Evolutionary conservation across 2,797 vertebrate species (phyloP).

Genomic region (Micrastur ruficollis): DNA sequence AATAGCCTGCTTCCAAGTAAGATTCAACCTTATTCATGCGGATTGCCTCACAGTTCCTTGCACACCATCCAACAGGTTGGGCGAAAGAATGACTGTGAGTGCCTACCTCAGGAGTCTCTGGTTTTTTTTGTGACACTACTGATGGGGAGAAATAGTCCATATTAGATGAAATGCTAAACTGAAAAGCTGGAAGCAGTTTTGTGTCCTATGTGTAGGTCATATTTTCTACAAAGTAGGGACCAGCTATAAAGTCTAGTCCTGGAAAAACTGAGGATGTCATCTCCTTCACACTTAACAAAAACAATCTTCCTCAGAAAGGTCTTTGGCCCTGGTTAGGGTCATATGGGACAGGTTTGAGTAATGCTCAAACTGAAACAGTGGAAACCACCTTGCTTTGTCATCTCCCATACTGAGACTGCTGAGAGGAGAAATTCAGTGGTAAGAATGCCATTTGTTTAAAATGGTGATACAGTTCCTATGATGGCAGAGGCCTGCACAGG

Average conservation of each 20-base stretch:
- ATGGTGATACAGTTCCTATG: background rate
- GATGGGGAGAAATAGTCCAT: background rate
- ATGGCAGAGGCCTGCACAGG: background rate
- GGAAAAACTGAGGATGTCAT: background rate
- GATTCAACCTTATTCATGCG: background rate
- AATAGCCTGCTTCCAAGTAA: background rate
- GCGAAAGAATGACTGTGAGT: background rate
- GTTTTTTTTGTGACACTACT: background rate
- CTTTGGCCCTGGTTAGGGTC: background rate
- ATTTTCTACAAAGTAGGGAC: background rate
- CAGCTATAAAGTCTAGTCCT: background rate
- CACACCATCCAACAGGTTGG: background rate
- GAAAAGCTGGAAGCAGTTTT: background rate
- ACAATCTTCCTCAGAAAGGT: background rate
- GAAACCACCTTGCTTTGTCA: background rate
- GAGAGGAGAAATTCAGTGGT: background rate
- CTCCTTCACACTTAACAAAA: background rate
- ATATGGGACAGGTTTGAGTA: background rate
- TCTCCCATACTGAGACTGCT: background rate
- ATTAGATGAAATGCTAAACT: background rate
- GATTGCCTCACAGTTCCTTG: background rate
- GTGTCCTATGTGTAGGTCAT: fast-evolving
- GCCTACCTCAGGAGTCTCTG: background rate
- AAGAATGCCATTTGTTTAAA: background rate
- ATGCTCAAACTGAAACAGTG: background rate